phyloP scores from a whole-genome alignment of 2,888 invertebrate genomes.

The Papilio elwesi region DNA sequence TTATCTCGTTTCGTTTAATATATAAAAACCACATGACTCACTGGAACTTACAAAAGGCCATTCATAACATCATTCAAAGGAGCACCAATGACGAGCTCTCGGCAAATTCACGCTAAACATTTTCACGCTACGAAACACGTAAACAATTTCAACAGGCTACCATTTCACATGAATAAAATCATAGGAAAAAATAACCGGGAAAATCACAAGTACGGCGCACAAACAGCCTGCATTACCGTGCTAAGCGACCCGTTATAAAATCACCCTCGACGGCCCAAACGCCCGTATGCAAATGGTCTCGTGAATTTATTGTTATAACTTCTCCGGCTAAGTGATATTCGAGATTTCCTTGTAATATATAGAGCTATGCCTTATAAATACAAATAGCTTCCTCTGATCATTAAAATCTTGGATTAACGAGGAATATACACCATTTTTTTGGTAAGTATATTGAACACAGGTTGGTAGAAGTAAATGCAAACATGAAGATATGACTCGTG shows the following conservation, averaged over 20 bases:
- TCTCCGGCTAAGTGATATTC: conserved; percentile 79
- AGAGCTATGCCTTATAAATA: not conserved
- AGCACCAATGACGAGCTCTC: not conserved
- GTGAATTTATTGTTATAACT: conserved; percentile 79
- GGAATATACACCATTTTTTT: not conserved
- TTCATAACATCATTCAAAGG: not conserved
- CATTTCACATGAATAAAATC: conserved; percentile 42
- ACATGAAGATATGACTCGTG: not conserved
- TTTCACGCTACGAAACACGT: conserved; percentile 34
- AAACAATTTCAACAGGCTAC: conserved; percentile 37
- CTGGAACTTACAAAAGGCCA: not conserved
- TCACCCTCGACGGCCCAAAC: conserved; percentile 64
- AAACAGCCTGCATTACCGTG: conserved; percentile 61
- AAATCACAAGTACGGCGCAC: conserved; percentile 57
- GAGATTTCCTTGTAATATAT: conserved; percentile 59
- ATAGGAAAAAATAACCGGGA: conserved; percentile 42
- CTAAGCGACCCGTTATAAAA: conserved; percentile 70
- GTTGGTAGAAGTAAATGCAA: too few relatives aligned
- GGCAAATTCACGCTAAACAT: conserved; percentile 3
- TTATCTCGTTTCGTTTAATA: too few relatives aligned
- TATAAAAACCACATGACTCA: not conserved
- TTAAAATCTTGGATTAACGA: conserved; percentile 7
- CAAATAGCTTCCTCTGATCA: not conserved
- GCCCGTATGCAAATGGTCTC: conserved; percentile 76
- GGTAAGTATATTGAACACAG: not conserved